Evolutionary conservation across 2,888 invertebrate species (phyloP).

Genomic region (Plagodis pulveraria): DNA sequence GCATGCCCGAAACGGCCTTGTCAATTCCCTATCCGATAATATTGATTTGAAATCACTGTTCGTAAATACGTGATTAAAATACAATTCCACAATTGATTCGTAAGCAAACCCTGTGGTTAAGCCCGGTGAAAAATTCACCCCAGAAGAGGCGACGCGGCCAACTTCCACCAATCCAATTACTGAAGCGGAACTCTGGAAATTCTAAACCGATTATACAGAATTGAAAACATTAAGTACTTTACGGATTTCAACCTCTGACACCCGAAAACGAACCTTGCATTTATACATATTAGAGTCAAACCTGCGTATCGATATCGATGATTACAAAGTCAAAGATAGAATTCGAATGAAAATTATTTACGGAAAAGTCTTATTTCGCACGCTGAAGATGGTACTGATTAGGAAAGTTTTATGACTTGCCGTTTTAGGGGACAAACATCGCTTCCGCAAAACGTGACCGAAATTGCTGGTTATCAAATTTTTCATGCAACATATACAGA

Average conservation of each 20-base stretch:
- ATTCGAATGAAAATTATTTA: constrained; percentile 78
- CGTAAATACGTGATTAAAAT: constrained; percentile 44
- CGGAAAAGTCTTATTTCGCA: constrained; percentile 70
- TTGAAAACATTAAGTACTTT: constrained; percentile 84
- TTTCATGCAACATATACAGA: constrained; percentile 42
- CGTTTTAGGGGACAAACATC: constrained; percentile 66
- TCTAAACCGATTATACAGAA: constrained; percentile 85
- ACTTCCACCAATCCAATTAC: constrained; percentile 82
- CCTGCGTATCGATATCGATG: constrained; percentile 47
- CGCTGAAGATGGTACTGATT: constrained; percentile 71
- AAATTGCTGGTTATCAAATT: constrained; percentile 56
- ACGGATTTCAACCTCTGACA: constrained; percentile 60
- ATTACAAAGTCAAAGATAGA: constrained; percentile 79
- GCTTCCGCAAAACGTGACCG: constrained; percentile 58
- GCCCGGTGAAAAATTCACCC: constrained; percentile 71
- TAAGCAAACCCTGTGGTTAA: constrained; percentile 58
- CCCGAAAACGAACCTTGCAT: constrained; percentile 64
- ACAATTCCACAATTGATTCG: constrained; percentile 58
- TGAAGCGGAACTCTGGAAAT: constrained; percentile 80
- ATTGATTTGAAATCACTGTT: constrained; percentile 33
- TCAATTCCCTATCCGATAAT: constrained; percentile 24
- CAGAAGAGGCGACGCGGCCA: constrained; percentile 50
- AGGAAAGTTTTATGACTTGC: constrained; percentile 78
- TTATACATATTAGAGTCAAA: constrained; percentile 51
- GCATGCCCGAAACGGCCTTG: constrained; percentile 36